Evolutionary conservation across 2,113 vertebrate species (phyloP).

Genomic region (Cavia aperea): DNA sequence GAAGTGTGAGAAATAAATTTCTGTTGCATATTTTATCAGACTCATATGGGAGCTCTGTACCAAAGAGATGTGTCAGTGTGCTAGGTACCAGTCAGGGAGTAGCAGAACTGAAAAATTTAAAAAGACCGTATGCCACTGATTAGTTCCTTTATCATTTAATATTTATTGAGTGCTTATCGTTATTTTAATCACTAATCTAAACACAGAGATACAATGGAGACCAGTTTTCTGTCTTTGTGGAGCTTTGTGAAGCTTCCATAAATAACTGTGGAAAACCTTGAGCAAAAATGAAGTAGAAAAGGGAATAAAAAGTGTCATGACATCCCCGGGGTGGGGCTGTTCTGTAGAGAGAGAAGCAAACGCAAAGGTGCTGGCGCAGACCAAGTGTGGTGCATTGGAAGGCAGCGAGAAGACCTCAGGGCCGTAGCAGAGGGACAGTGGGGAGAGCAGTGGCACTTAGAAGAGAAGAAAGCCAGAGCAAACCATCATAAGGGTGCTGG

Average conservation of each 20-base stretch:
- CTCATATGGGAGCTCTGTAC: not conserved
- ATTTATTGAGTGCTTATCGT: not conserved
- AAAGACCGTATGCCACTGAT: not conserved
- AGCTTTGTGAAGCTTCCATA: not conserved
- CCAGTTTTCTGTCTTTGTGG: not conserved
- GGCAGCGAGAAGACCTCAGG: not conserved
- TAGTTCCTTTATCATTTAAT: not conserved
- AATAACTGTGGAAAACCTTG: not conserved
- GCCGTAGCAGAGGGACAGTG: no score
- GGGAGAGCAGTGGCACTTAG: not conserved
- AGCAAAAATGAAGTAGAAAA: not conserved
- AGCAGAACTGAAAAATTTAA: not conserved
- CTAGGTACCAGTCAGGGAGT: not conserved
- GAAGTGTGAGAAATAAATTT: not conserved
- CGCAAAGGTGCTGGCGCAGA: not conserved
- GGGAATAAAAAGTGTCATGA: not conserved
- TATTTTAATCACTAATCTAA: not conserved
- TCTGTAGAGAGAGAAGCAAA: not conserved
- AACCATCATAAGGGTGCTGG: accelerated
- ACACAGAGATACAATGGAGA: not conserved
- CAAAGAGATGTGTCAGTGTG: not conserved
- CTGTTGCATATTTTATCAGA: not conserved
- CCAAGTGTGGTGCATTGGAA: accelerated
- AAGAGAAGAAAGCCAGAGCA: not conserved
- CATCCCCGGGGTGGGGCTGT: not conserved